A percentile compares a stretch with the other conserved stretches of the same genome.
Evolutionary conservation across 2,888 invertebrate genomes (phyloP).

Genomic region (Serrognathus titanus): DNA sequence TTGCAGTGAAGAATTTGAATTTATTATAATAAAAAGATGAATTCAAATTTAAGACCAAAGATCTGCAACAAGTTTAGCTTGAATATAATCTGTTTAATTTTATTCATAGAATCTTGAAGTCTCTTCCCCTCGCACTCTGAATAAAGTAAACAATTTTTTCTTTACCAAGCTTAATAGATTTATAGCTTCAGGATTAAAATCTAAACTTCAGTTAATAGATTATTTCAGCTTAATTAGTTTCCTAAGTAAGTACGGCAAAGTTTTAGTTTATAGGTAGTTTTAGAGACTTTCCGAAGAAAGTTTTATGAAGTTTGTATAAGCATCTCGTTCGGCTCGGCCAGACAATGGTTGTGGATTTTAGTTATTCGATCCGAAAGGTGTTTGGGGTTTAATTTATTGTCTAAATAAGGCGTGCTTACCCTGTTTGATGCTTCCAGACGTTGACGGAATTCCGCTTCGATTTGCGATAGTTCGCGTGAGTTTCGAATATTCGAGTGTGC

Average conservation of each 20-base stretch:
- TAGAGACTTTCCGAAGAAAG: conserved; percentile 10
- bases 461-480: too few species aligned
- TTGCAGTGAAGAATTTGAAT: too few species aligned
- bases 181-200: too few species aligned
- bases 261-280: conserved; percentile 11
- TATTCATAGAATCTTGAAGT: too few species aligned
- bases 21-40: too few species aligned
- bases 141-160: too few species aligned
- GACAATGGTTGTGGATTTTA: conserved; percentile 11
- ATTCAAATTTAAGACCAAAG: too few species aligned
- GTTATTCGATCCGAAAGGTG: conserved; percentile 14
- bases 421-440: not conserved
- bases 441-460: not conserved
- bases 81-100: too few species aligned
- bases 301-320: conserved; percentile 7
- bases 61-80: too few species aligned
- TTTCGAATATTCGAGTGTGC: too few species aligned
- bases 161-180: too few species aligned
- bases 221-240: conserved; percentile 20
- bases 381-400: conserved; percentile 10
- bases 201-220: conserved; percentile 2
- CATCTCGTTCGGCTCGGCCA: not conserved
- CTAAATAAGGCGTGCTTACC: conserved; percentile 3
- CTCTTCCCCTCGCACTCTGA: too few species aligned
- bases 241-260: conserved; percentile 10